These are phyloP conservation scores for Andricus quercusramuli DNA, from an alignment of 2,888 invertebrate genomes.

Conservation along the genomic window DNA sequence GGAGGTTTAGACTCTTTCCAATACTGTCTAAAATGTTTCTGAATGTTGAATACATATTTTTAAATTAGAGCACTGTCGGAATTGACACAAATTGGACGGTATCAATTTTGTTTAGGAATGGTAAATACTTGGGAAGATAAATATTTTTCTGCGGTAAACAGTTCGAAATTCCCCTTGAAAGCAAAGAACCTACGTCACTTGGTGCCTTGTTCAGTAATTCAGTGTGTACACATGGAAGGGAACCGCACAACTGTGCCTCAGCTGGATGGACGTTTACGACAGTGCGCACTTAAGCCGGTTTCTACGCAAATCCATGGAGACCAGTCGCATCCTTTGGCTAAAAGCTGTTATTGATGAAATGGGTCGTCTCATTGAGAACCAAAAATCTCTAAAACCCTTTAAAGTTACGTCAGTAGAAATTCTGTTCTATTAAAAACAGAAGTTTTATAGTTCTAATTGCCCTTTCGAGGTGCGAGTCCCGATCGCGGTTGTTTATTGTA, in stretches of 20 bases:
- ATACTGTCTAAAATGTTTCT: no score
- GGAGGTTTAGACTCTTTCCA: no score
- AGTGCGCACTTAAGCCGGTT: constrained; percentile 53
- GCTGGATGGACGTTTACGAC: constrained; percentile 50
- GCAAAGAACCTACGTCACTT: constrained; percentile 1
- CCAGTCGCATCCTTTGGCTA: constrained; percentile 2
- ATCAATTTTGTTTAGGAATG: background rate
- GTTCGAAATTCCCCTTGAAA: constrained; percentile 14
- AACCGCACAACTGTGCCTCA: constrained; percentile 23
- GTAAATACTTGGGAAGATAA: constrained; percentile 13
- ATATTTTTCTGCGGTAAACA: constrained; percentile 29
- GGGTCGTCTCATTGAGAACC: constrained; percentile 1
- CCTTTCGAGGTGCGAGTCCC: background rate
- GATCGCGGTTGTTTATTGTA: background rate
- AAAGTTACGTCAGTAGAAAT: background rate
- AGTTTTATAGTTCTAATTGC: background rate
- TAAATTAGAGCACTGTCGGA: background rate
- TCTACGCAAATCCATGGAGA: constrained; percentile 30
- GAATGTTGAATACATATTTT: background rate
- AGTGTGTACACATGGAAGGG: constrained; percentile 31
- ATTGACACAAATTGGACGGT: background rate
- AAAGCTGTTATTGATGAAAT: constrained; percentile 36
- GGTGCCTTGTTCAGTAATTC: constrained; percentile 37
- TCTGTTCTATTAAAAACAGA: constrained; percentile 10
- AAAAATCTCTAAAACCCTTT: constrained; percentile 16